phyloP scores from a whole-genome alignment of 2,113 vertebrate species.

The Aegypius monachus region DNA sequence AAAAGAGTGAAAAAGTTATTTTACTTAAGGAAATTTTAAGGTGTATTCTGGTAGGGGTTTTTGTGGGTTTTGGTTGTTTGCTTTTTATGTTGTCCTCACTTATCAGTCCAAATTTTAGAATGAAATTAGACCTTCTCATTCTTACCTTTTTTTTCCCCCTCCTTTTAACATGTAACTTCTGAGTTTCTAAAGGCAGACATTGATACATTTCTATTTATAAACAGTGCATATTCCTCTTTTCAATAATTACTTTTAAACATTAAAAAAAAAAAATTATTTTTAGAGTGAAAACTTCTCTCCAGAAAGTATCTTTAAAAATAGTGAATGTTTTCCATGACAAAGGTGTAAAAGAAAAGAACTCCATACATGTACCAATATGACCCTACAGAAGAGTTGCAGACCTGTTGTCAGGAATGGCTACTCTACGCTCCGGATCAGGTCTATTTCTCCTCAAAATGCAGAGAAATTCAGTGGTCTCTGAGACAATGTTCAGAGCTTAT shows the following conservation, averaged over 20 bases:
- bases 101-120: background rate
- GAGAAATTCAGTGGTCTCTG: background rate
- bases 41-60: accelerated
- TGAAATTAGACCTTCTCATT: background rate
- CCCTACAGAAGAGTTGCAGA: background rate
- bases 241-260: background rate
- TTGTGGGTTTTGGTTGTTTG: background rate
- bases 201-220: background rate
- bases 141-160: background rate
- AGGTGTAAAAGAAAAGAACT: background rate
- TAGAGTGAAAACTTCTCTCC: background rate
- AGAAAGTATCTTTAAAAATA: background rate
- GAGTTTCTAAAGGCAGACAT: background rate
- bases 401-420: background rate
- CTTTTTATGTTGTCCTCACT: background rate
- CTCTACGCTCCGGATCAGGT: background rate
- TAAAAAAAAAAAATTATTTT: background rate
- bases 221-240: background rate
- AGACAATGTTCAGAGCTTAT: background rate
- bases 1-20: background rate
- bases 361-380: background rate
- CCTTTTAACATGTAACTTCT: background rate
- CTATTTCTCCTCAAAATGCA: background rate
- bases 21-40: background rate
- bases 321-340: background rate